phyloP scores from a whole-genome alignment of 2,888 invertebrate genomes.

The Amphiduros pacificus region DNA sequence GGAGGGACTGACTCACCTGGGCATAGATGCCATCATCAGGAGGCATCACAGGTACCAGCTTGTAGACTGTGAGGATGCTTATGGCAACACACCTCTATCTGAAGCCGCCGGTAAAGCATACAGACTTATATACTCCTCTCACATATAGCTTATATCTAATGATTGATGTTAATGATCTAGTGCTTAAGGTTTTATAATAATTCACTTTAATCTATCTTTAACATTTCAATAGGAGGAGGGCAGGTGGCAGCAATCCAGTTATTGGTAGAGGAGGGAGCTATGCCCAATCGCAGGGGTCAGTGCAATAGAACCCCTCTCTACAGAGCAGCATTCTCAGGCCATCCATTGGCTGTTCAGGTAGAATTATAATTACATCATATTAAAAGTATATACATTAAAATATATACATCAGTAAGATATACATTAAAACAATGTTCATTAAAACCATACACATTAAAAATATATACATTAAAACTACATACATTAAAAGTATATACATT shows the following conservation, averaged over 20 bases:
- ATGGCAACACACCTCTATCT: conserved; percentile 57
- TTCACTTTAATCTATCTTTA: too few relatives aligned
- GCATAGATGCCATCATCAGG: conserved; percentile 46
- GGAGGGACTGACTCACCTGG: conserved; percentile 46
- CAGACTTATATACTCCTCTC: too few relatives aligned
- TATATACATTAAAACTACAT: too few relatives aligned
- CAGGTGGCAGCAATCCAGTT: conserved; percentile 48
- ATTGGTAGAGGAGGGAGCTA: conserved; percentile 52
- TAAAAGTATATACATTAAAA: too few relatives aligned
- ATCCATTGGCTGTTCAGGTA: conserved; percentile 54
- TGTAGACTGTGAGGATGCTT: conserved; percentile 58
- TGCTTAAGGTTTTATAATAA: too few relatives aligned
- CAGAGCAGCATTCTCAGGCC: conserved; percentile 58
- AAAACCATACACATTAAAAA: too few relatives aligned
- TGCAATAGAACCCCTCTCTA: conserved; percentile 57
- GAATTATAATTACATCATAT: too few relatives aligned
- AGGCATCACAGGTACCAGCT: conserved; percentile 46
- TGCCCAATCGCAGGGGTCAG: conserved; percentile 54
- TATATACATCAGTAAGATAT: too few relatives aligned
- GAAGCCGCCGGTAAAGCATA: conserved; percentile 58
- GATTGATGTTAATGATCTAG: too few relatives aligned
- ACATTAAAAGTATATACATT: too few relatives aligned
- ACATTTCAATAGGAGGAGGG: conserved; percentile 58
- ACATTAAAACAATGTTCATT: too few relatives aligned
- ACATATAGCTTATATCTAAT: too few relatives aligned